Evolutionary conservation across 2,797 vertebrate species (phyloP).

Genomic region (Mus minutoides): DNA sequence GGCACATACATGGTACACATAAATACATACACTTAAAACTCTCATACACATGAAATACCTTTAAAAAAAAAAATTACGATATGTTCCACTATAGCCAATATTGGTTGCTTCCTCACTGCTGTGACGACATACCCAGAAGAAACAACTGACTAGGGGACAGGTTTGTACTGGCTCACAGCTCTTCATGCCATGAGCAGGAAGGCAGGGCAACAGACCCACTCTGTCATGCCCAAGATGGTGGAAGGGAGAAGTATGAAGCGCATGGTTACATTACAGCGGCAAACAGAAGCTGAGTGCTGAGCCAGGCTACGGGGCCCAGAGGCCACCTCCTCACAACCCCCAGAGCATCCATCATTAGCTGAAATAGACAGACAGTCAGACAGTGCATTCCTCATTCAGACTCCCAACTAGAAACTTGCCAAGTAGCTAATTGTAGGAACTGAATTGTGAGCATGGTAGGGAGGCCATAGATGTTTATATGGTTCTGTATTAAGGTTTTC

Average conservation of each 20-base stretch:
- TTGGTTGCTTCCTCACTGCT: not conserved
- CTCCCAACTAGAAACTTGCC: not conserved
- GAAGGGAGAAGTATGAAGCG: not conserved
- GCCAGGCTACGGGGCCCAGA: not conserved
- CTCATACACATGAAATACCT: not conserved
- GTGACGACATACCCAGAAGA: not conserved
- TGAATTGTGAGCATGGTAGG: not conserved
- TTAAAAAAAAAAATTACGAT: too few relatives aligned
- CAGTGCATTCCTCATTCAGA: not conserved
- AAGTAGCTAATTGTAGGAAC: not conserved
- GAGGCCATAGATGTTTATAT: not conserved
- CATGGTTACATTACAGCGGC: not conserved
- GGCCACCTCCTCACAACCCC: not conserved
- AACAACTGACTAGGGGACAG: too few relatives aligned
- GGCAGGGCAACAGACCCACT: not conserved
- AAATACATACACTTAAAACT: not conserved
- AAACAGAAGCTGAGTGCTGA: not conserved
- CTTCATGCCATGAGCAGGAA: not conserved
- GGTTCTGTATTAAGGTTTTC: not conserved
- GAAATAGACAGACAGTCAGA: too few relatives aligned
- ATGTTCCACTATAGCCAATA: not conserved
- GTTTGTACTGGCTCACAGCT: not conserved
- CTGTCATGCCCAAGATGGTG: not conserved
- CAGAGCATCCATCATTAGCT: not conserved
- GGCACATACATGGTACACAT: too few relatives aligned